A percentile compares a stretch with the other conserved stretches of the same genome.
phyloP scores from a whole-genome alignment of 2,888 invertebrate species.

The Limnephilus rhombicus region DNA sequence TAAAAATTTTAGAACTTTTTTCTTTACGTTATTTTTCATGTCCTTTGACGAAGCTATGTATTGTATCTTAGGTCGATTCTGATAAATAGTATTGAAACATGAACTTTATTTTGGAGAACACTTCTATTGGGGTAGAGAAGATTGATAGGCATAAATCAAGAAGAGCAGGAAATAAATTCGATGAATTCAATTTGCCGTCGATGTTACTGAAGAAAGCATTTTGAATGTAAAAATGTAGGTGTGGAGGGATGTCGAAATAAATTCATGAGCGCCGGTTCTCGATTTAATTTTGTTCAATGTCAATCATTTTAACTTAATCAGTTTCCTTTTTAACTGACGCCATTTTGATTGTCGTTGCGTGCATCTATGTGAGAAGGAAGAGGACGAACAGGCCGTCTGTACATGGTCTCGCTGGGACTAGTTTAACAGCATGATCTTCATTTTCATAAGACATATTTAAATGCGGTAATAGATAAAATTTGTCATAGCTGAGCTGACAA shows the following conservation, averaged over 20 bases:
- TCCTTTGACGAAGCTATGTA: not conserved
- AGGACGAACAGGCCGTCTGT: too few relatives aligned
- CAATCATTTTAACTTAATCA: conserved; percentile 4
- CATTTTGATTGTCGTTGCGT: not conserved
- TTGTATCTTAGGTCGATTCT: not conserved
- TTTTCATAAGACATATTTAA: too few relatives aligned
- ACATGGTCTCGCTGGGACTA: too few relatives aligned
- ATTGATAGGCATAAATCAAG: not conserved
- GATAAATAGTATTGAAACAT: not conserved
- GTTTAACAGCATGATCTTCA: too few relatives aligned
- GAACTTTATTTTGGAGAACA: not conserved
- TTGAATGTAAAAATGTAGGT: not conserved
- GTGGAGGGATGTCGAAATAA: not conserved
- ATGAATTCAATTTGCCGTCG: conserved; percentile 59
- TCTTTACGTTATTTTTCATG: not conserved
- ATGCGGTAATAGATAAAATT: too few relatives aligned
- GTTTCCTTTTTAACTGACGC: not conserved
- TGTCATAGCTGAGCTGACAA: too few relatives aligned
- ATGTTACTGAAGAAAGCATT: not conserved
- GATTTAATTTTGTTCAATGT: not conserved
- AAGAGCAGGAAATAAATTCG: conserved; percentile 61
- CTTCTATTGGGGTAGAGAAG: not conserved
- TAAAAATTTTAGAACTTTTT: not conserved
- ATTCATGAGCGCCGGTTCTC: not conserved
- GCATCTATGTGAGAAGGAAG: not conserved